Conservation (phyloP, 2,797 vertebrate species). For the Oryzias dopingdopingensis region DNA sequence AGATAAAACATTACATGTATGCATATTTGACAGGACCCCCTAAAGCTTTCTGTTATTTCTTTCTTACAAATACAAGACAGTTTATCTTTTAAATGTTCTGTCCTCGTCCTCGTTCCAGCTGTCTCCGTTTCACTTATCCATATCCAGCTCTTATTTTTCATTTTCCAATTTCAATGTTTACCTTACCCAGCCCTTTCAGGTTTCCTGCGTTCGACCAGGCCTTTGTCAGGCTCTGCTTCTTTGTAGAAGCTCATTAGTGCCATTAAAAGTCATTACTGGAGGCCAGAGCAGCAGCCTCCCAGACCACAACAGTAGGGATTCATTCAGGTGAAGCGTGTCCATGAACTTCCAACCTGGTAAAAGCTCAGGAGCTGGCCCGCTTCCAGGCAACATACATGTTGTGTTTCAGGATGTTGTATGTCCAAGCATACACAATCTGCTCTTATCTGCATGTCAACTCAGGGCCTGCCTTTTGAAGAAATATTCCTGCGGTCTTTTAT, state of each 20-base stretch:
- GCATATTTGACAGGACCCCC: not conserved
- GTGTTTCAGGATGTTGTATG: slow-evolving; percentile 2
- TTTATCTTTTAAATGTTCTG: slow-evolving; percentile 19
- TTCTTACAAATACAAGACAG: not conserved
- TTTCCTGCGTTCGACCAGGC: slow-evolving; percentile 6
- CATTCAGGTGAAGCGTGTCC: slow-evolving; percentile 56
- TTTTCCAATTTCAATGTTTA: slow-evolving; percentile 43
- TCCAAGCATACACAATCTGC: slow-evolving; percentile 4
- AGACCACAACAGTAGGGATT: slow-evolving; percentile 42
- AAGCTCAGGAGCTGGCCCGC: slow-evolving; percentile 9
- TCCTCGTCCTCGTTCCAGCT: slow-evolving; percentile 11
- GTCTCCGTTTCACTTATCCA: slow-evolving; percentile 37
- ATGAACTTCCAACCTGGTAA: slow-evolving; percentile 48
- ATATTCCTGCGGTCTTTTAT: slow-evolving; percentile 30
- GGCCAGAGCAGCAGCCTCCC: slow-evolving; percentile 65
- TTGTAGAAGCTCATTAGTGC: slow-evolving; percentile 65
- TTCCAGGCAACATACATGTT: slow-evolving; percentile 3
- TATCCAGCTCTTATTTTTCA: slow-evolving; percentile 28
- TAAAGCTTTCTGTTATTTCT: slow-evolving; percentile 1
- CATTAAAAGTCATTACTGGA: slow-evolving; percentile 70
- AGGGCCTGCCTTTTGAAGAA: slow-evolving; percentile 4
- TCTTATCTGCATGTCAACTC: slow-evolving; percentile 20
- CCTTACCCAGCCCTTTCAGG: slow-evolving; percentile 12
- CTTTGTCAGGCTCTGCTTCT: slow-evolving; percentile 38
- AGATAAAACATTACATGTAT: slow-evolving; percentile 4